Evolutionary conservation across 2,888 invertebrate genomes (phyloP).

Genomic region (Pristionchus exspectatus): DNA sequence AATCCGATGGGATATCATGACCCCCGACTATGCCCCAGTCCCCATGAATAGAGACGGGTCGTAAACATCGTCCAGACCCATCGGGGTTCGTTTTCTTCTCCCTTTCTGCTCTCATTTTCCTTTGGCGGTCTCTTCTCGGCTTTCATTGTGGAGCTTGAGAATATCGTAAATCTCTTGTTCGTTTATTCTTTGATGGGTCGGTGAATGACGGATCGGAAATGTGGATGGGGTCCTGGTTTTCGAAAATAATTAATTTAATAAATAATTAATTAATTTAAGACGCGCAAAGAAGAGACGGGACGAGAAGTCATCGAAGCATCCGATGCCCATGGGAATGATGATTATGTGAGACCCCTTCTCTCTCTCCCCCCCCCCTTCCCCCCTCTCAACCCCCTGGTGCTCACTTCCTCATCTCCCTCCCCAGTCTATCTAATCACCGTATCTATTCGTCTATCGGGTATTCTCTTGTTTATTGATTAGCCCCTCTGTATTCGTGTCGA

Average conservation of each 20-base stretch:
- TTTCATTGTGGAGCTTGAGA: constrained; percentile 32
- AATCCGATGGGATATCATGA: neutral
- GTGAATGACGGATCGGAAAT: constrained; percentile 13
- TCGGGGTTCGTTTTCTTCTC: constrained; percentile 2
- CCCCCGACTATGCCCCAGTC: neutral
- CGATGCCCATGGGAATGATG: constrained; percentile 50
- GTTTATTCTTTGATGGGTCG: neutral
- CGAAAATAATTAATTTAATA: neutral
- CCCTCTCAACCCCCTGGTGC: constrained; percentile 12
- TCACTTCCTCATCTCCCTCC: neutral
- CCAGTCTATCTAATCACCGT: constrained; percentile 23
- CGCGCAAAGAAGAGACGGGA: constrained; percentile 53
- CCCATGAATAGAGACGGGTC: constrained; percentile 22
- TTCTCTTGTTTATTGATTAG: constrained; percentile 13
- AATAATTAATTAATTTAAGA: constrained; percentile 20
- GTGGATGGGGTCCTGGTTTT: neutral
- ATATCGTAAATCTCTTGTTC: constrained; percentile 17
- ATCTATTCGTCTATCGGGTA: constrained; percentile 43
- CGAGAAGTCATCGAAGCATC: constrained; percentile 16
- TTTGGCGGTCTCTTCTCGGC: constrained; percentile 6
- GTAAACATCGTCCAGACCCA: neutral
- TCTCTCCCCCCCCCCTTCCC: neutral
- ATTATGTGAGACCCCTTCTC: constrained; percentile 23
- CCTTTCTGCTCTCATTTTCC: neutral
- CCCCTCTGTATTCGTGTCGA: constrained; percentile 25